Conservation (phyloP, 2,113 vertebrate species). For the Ibidorhyncha struthersii region DNA sequence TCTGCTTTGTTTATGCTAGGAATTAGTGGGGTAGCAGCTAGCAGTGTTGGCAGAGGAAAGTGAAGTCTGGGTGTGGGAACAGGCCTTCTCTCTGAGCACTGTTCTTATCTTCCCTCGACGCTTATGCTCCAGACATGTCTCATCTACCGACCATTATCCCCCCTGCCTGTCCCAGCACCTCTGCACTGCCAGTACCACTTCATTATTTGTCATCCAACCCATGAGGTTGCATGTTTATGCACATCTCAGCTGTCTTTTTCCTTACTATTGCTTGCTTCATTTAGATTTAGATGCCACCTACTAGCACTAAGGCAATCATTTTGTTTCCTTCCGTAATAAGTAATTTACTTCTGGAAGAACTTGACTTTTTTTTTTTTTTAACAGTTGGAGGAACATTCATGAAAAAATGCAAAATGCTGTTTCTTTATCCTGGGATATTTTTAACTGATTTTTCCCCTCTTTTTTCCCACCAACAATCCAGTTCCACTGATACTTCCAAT, state of each 20-base stretch:
- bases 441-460: background rate
- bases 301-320: background rate
- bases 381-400: background rate
- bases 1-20: background rate
- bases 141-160: background rate
- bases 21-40: background rate
- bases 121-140: background rate
- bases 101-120: background rate
- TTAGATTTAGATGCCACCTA: background rate
- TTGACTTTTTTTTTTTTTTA: background rate
- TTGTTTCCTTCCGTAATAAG: background rate
- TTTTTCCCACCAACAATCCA: background rate
- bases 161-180: background rate
- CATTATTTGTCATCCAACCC: background rate
- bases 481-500: background rate
- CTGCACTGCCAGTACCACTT: background rate
- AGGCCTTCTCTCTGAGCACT: background rate
- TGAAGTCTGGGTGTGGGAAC: background rate
- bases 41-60: background rate
- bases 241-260: background rate
- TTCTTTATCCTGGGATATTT: background rate
- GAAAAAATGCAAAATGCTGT: background rate
- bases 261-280: background rate
- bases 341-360: background rate
- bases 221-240: background rate